A percentile compares a stretch with the other conserved stretches of the same genome.
Evolutionary conservation across 2,888 invertebrate species (phyloP).

Genomic region (Leptopilina myrica): DNA sequence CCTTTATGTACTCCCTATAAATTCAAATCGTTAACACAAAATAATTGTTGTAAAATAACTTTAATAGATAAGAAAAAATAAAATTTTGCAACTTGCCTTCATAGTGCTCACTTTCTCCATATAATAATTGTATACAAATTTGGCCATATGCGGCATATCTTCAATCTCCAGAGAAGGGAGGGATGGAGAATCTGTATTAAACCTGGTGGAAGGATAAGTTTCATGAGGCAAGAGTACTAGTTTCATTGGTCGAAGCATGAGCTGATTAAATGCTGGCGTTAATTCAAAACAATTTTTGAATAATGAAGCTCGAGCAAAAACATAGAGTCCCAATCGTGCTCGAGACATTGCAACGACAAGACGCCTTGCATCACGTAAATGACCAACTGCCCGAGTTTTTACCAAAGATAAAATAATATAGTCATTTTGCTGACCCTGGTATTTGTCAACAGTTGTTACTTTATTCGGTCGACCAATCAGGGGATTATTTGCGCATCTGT

Average conservation of each 20-base stretch:
- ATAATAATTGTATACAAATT: conserved; percentile 96
- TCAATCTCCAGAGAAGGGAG: conserved; percentile 81
- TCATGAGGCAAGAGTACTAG: conserved; percentile 90
- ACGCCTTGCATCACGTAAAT: conserved; percentile 96
- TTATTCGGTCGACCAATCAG: conserved; percentile 95
- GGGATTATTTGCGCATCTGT: conserved; percentile 94
- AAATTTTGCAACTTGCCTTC: conserved; percentile 75
- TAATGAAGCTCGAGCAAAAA: conserved; percentile 94
- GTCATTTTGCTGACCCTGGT: conserved; percentile 99
- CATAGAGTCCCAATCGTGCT: conserved; percentile 96
- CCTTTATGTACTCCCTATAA: conserved; percentile 21
- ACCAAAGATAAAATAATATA: conserved; percentile 97
- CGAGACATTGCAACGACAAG: conserved; percentile 99
- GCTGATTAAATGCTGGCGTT: conserved; percentile 94
- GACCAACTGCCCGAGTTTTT: conserved; percentile 97
- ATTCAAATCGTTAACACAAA: background rate
- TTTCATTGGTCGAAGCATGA: conserved; percentile 89
- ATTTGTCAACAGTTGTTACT: conserved; percentile 98
- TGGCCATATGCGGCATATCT: conserved; percentile 97
- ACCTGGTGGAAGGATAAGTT: conserved; percentile 85
- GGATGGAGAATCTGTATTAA: conserved; percentile 75
- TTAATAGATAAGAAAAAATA: background rate
- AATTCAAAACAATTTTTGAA: conserved; percentile 98
- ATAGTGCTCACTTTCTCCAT: conserved; percentile 84
- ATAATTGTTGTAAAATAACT: background rate